These are phyloP conservation scores for Caenorhabditis sp. DNA, from an alignment of 2,888 invertebrate genomes.

Conservation along the genomic window DNA sequence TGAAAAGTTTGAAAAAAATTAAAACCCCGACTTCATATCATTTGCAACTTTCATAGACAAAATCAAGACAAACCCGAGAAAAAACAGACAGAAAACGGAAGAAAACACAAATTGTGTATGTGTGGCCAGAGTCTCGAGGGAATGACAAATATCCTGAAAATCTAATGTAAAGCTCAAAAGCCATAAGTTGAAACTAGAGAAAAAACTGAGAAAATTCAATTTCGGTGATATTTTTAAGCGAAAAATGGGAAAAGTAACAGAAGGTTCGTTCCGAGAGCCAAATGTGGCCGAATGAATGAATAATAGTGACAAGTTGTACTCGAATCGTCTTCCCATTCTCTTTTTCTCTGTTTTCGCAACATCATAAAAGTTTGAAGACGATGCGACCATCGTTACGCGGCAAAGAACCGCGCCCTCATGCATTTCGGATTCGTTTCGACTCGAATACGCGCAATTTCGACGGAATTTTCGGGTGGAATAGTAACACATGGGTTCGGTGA, in stretches of 20 bases:
- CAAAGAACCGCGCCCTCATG: constrained; percentile 30
- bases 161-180: constrained; percentile 5
- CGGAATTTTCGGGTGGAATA: constrained; percentile 9
- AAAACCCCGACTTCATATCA: too few species aligned
- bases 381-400: constrained; percentile 16
- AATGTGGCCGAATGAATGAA: constrained; percentile 38
- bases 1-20: too few species aligned
- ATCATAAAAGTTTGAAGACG: constrained; percentile 47
- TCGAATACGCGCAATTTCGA: constrained; percentile 10
- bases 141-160: constrained; percentile 19
- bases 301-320: constrained; percentile 42
- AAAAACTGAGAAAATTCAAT: neutral
- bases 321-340: constrained; percentile 14
- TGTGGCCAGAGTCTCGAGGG: neutral
- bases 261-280: constrained; percentile 6
- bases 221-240: neutral
- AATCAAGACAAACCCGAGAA: neutral
- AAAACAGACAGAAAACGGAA: neutral
- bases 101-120: neutral
- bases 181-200: neutral
- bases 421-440: constrained; percentile 33
- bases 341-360: constrained; percentile 5
- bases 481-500: constrained; percentile 19
- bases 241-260: neutral
- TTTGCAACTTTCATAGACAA: too few species aligned